Evolutionary conservation across 2,888 invertebrate genomes (phyloP), one percentile per base, ranked within the genome.

Genomic region (Brachyopa scutellaris): DNA sequence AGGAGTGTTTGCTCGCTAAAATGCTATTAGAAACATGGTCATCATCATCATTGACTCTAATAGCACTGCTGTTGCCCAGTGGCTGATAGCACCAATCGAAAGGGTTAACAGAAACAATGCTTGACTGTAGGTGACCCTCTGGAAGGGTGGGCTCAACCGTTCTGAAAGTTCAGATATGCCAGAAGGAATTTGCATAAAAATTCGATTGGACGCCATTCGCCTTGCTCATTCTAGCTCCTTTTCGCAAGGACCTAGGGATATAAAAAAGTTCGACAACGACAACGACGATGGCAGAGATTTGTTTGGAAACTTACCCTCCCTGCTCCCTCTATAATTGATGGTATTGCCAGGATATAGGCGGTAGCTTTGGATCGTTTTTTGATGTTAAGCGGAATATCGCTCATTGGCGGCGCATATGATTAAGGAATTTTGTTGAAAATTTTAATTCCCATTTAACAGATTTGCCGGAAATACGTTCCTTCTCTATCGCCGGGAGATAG

Each of bases 181-280:
- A 64, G 42, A 47, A 38, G 57, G 47, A 74, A 74, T 74, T 74
- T 57, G 49, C 73, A 74, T 74, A 74, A 38, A 64, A 74, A 49
- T 57, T 64, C 64, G 55, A 74, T 74, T 57, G 64, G 66, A 74
- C 40, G 31, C 38, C 29, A 36, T 38, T 47, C 62, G 4, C 17
- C 8, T 29, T 29, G 4, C 42, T n/a, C 26, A 29, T 61, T 45
- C 17, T 61, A 26, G 42, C 26, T 17, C 29, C 31, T 11, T 29
- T 42, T 31, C 26, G 19, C 19, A 26, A 36, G 33, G 2, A 33
- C 2, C 33, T 33, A 3, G n/a, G n/a, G 6, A 26, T 6, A 26
- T 42, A 17, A 6, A 15, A 51, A 61, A 38, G 5, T 51, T 53
- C 33, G 51, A 29, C 29, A 15, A 36, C 15, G 26, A 23, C 53